phyloP scores from a whole-genome alignment of 1,140 invertebrate species.

The Pachyrhynchus sulphureomaculatus region DNA sequence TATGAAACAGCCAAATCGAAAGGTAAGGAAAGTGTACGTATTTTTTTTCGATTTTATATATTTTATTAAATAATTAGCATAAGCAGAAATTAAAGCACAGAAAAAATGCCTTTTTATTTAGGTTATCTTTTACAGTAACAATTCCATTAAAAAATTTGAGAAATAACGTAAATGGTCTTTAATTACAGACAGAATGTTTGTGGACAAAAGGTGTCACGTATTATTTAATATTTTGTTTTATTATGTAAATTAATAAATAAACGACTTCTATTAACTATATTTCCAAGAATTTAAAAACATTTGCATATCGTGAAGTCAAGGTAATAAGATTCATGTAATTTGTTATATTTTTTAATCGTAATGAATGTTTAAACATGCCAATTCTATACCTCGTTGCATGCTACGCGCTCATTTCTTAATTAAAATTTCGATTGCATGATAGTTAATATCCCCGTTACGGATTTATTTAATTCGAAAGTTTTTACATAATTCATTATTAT shows the following conservation, averaged over 20 bases:
- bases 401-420: neutral
- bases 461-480: neutral
- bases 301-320: neutral
- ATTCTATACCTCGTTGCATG: neutral
- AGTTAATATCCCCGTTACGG: neutral
- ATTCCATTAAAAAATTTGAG: no score
- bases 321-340: neutral
- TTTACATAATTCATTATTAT: neutral
- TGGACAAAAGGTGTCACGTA: no score
- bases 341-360: neutral
- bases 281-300: no score
- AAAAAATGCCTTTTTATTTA: no score
- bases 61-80: neutral
- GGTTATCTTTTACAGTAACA: no score
- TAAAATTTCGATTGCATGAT: neutral
- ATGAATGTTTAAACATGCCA: no score
- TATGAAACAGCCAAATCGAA: conserved; percentile 94
- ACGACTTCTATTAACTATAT: no score
- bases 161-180: no score
- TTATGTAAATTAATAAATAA: no score
- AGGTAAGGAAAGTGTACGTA: conserved; percentile 59
- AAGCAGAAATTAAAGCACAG: neutral
- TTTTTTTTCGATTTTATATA: neutral
- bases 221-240: no score
- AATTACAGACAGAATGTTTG: no score